Evolutionary conservation across 2,888 invertebrate genomes (phyloP).

Genomic region (Erebia palarica): DNA sequence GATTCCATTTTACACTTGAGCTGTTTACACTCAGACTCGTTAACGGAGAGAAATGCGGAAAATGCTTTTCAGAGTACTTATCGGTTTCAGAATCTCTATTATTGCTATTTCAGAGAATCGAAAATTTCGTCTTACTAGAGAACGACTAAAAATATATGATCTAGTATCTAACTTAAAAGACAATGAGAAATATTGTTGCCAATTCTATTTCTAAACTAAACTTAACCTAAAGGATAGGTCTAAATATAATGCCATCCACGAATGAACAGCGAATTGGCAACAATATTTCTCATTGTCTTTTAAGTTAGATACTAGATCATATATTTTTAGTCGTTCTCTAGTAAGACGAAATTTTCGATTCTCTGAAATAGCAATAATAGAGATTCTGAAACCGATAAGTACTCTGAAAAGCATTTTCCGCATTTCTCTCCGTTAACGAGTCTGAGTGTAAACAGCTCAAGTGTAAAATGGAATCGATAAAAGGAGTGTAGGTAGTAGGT

Average conservation of each 20-base stretch:
- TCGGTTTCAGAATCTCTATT: conserved; percentile 10
- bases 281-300: too few species aligned
- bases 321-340: neutral
- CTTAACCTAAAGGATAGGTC: too few species aligned
- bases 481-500: too few species aligned
- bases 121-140: neutral
- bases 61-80: conserved; percentile 12
- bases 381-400: conserved; percentile 9
- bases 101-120: neutral
- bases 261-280: too few species aligned
- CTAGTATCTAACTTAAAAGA: neutral
- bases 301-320: neutral
- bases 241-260: too few species aligned
- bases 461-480: conserved; percentile 32
- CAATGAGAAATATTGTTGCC: too few species aligned
- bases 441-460: conserved; percentile 23
- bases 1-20: conserved; percentile 28
- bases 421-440: conserved; percentile 24
- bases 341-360: neutral
- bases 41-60: conserved; percentile 27
- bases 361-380: neutral
- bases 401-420: conserved; percentile 21
- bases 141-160: neutral
- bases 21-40: conserved; percentile 20
- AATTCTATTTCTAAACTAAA: too few species aligned